phyloP scores from a whole-genome alignment of 2,113 vertebrate genomes.

The Megalops atlanticus region DNA sequence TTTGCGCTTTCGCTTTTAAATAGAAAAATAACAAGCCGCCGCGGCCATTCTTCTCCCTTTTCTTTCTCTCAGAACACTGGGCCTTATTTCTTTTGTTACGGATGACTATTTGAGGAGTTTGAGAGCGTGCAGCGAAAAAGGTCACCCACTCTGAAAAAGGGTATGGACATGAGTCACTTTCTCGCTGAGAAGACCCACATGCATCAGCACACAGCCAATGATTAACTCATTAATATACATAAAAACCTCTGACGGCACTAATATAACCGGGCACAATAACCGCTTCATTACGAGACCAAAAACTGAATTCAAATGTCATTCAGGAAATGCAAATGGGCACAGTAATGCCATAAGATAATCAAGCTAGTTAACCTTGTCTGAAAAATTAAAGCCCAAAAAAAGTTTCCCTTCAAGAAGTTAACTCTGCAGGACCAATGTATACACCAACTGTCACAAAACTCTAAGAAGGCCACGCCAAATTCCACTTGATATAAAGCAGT shows the following conservation, averaged over 20 bases:
- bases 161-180: too few species aligned
- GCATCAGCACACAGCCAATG: too few species aligned
- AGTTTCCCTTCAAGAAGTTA: neutral
- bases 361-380: neutral
- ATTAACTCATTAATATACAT: neutral
- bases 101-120: neutral
- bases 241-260: neutral
- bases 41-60: neutral
- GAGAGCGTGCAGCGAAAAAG: too few species aligned
- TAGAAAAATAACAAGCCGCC: constrained; percentile 7
- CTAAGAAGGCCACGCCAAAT: neutral
- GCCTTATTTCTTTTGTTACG: neutral
- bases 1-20: neutral
- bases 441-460: neutral
- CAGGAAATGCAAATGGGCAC: neutral
- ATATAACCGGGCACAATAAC: neutral
- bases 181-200: too few species aligned
- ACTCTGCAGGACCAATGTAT: neutral
- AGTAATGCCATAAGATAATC: neutral
- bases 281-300: neutral
- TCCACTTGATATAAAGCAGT: neutral
- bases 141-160: neutral
- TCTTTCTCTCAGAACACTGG: neutral
- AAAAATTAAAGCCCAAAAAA: neutral
- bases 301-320: neutral